Evolutionary conservation across 2,797 vertebrate genomes (phyloP), one percentile per base, ranked within the genome.

Genomic region (Sebastes kiyomatsui): DNA sequence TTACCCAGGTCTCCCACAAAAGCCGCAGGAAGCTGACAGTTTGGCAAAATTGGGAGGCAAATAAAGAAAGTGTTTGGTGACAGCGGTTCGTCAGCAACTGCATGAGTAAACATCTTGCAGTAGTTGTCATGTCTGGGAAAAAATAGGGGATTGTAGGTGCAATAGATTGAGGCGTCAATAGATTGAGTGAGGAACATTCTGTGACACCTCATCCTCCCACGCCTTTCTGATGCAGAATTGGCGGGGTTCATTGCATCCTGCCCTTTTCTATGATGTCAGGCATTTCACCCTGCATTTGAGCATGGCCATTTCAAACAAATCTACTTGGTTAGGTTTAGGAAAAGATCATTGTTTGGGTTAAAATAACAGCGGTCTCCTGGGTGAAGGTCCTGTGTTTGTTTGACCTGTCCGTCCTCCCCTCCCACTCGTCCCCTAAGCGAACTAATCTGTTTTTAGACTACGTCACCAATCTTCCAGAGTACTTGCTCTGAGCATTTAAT

Each of bases 31-130:
- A 38, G 54, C 68, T 76, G 79, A 82, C 56, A 69, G 30, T 81
- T 56, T 81, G 49, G 61, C 52, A 77, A 83, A 85, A 76, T 23
- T 65, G 23, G 72, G 20, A 72, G 46, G 62, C 80, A 81, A 87
- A 87, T 73, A 79, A 80, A 88, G 49, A 65, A 55, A 77, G 60
- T 28, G 18, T 27, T 49, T 62, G 56, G 33, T 79, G 78, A 81
- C 81, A 67, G 30, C 12, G 4, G 62, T 30, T 75, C 27, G 73
- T 89, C 76, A 59, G 61, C n/a, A 32, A 22, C 70, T 70, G 54
- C 67, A 74, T 64, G 61, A 77, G 56, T 72, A 71, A 89, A 81
- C 49, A 72, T 73, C 25, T 78, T 52, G 14, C 38, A 65, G 56
- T 73, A 65, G 55, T 67, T 73, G 74, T 69, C 27, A 72, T 74